These are phyloP conservation scores for Xylocampa areola DNA, from an alignment of 2,888 invertebrate genomes.

Conservation along the genomic window DNA sequence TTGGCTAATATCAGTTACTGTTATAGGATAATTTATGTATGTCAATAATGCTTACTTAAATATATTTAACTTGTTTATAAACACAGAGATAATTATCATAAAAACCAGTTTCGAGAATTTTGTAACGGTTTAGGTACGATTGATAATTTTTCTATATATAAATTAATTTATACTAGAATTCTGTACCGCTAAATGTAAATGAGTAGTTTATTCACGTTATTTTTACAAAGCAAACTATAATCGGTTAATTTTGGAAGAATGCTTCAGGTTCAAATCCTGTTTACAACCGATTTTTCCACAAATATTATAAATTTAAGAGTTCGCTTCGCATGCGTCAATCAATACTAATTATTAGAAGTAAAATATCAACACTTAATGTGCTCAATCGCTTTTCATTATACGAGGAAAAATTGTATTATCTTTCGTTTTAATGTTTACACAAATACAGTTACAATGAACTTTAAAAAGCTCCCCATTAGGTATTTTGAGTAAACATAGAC, in stretches of 20 bases:
- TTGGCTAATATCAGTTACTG: not conserved
- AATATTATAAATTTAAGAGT: no score
- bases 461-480: conserved; percentile 14
- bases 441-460: conserved; percentile 22
- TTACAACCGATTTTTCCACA: no score
- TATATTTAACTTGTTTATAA: not conserved
- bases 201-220: conserved; percentile 12
- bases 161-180: conserved; percentile 42
- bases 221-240: no score
- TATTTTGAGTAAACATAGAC: conserved; percentile 16
- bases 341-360: conserved; percentile 4
- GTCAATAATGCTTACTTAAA: no score
- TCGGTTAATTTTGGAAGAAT: no score
- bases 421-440: not conserved
- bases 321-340: no score
- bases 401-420: not conserved
- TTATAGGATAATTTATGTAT: no score
- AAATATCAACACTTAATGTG: not conserved
- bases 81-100: conserved; percentile 8
- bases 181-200: conserved; percentile 39
- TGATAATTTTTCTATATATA: conserved; percentile 14
- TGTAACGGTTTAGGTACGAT: conserved; percentile 27
- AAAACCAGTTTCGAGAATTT: conserved; percentile 30
- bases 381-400: not conserved
- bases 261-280: no score